A percentile compares a stretch with the other conserved stretches of the same genome.
Evolutionary conservation across 2,888 invertebrate genomes (phyloP).

Genomic region (Drosophila paramelanica): DNA sequence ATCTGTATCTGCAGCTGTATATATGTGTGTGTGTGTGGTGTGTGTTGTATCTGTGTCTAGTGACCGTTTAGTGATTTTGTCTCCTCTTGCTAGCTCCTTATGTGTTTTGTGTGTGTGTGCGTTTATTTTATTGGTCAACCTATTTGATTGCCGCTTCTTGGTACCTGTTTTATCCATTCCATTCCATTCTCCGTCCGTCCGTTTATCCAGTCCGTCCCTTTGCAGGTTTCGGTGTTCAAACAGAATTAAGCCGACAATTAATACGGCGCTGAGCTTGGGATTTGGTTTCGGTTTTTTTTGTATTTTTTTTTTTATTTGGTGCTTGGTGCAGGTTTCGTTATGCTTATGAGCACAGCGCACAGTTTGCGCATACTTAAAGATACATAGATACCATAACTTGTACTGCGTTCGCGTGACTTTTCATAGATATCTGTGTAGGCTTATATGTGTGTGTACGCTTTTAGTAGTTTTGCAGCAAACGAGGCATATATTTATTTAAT

Average conservation of each 20-base stretch:
- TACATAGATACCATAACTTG: constrained; percentile 53
- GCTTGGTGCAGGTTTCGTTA: constrained; percentile 49
- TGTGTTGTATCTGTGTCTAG: constrained; percentile 18
- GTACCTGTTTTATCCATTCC: constrained; percentile 48
- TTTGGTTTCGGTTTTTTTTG: constrained; percentile 23
- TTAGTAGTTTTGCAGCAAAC: constrained; percentile 37
- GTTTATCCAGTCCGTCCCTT: constrained; percentile 37
- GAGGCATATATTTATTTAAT: constrained; percentile 69
- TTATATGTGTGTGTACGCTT: constrained; percentile 13
- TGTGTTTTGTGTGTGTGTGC: constrained; percentile 1
- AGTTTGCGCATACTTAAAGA: constrained; percentile 56
- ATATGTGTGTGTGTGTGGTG: constrained; percentile 15
- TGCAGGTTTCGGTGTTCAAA: constrained; percentile 63
- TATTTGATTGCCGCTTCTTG: constrained; percentile 45
- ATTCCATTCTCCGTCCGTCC: constrained; percentile 9
- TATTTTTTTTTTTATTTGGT: neutral
- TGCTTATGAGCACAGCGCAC: constrained; percentile 57
- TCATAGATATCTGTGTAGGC: constrained; percentile 5
- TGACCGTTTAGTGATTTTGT: constrained; percentile 19
- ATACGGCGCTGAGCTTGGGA: constrained; percentile 63
- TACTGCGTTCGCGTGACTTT: constrained; percentile 41
- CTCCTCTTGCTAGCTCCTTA: constrained; percentile 7
- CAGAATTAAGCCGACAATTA: constrained; percentile 78
- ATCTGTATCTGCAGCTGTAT: constrained; percentile 24
- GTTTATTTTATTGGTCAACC: constrained; percentile 50